phyloP scores from a whole-genome alignment of 2,797 vertebrate species.

The Chaetophractus vellerosus region DNA sequence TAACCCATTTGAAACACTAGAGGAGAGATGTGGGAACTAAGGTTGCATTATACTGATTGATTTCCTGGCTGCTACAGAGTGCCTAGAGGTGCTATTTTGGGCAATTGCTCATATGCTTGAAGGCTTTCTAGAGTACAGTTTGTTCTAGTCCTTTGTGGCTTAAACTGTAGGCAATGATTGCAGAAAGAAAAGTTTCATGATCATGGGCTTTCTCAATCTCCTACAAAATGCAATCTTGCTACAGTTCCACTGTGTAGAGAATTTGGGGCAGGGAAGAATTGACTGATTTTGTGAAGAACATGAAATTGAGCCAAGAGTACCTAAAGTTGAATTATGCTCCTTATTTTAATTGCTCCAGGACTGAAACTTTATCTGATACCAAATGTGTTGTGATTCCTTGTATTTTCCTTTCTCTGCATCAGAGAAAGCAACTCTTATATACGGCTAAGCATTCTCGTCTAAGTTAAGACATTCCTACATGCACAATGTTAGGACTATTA shows the following conservation, averaged over 20 bases:
- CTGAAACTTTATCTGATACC: not conserved
- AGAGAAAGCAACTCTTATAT: not conserved
- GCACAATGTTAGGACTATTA: not conserved
- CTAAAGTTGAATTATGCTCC: not conserved
- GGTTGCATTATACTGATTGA: conserved; percentile 42
- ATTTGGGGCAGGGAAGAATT: not conserved
- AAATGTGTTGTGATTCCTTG: not conserved
- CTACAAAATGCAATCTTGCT: conserved; percentile 56
- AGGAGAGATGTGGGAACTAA: conserved; percentile 34
- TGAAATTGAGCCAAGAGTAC: conserved; percentile 39
- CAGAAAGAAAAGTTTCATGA: conserved; percentile 61
- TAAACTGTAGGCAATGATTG: conserved; percentile 53
- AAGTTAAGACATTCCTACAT: not conserved
- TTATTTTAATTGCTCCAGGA: conserved; percentile 35
- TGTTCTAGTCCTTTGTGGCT: conserved; percentile 51
- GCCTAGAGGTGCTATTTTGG: not conserved
- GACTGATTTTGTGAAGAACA: conserved; percentile 34
- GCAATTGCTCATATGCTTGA: conserved; percentile 51
- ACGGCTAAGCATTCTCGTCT: not conserved
- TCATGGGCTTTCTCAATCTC: conserved; percentile 30
- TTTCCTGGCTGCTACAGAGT: conserved; percentile 52
- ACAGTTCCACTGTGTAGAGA: not conserved
- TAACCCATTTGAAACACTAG: conserved; percentile 64
- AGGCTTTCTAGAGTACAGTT: conserved; percentile 30
- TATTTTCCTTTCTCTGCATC: not conserved